Base-by-base conservation (phyloP, 2,113 vertebrate genomes). In the Peromyscus leucopus region DNA sequence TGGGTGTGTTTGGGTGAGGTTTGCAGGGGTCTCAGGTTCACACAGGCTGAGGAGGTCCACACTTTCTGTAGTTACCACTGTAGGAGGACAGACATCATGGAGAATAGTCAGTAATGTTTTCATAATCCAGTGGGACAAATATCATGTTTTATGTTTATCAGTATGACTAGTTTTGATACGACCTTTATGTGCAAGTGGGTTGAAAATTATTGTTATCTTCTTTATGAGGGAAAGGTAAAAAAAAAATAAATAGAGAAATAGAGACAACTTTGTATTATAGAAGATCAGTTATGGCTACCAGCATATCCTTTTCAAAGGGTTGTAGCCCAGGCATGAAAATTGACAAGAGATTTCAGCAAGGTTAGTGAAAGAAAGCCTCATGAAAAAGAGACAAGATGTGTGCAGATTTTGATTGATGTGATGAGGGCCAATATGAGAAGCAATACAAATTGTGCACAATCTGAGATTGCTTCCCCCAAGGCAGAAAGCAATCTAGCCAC, bases 401-500 rank as follows among this genome's bases (percentile, higher is more conserved):
- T 31, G 90, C 85, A 16, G 39, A 33, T 94, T 91, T 71, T 63
- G 28, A 95, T 28, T 46, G n/a, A 65, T 65, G 85, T 46, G 36
- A 82, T 76, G 65, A 91, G 13, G 17, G 6, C 3, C 59, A 51
- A 26, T 31, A 13, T 76, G 33, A 48, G 22, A 84, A 91, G 48
- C 24, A 63, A 16, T 26, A 33, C 55, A 91, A 88, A 84, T 80
- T 59, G 4, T 48, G 42, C 9, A 0, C n/a, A 61, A 39, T 65
- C 8, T 46, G 36, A 51, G 17, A 48, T 48, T 55, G 28, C 42
- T 72, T 95, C 17, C 51, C 76, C 21, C 7, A 33, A 89, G 61
- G 61, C 82, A 86, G n/a, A 85, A 93, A 96, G 51, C 86, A 55
- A 72, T 76, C 74, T 92, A 71, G 59, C 69, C 74, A 71, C 80